Conservation (phyloP, 2,888 invertebrate genomes). For the Marronus borbonicus region DNA sequence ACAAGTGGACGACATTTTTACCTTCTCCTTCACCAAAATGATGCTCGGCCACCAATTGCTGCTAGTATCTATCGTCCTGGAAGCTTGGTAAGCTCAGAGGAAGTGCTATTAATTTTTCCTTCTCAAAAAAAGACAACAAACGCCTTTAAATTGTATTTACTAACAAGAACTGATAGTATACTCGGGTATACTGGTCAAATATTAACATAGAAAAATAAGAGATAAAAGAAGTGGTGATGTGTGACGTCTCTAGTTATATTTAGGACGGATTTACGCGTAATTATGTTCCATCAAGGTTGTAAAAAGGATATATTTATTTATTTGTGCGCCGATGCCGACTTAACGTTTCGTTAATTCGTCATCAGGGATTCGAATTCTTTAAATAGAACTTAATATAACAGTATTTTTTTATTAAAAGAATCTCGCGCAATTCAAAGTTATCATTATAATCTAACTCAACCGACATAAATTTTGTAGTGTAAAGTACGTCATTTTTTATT, state of each 20-base stretch:
- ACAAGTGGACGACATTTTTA: too few species aligned
- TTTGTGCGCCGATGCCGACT: too few species aligned
- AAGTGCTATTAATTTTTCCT: conserved; percentile 3
- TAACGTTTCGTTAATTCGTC: too few species aligned
- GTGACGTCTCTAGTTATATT: neutral
- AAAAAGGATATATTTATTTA: too few species aligned
- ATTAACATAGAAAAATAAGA: conserved; percentile 2
- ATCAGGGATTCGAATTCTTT: too few species aligned
- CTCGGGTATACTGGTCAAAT: neutral
- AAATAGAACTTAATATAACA: too few species aligned
- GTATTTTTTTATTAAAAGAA: neutral
- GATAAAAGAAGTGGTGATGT: neutral
- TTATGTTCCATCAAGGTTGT: too few species aligned
- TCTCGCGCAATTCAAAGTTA: neutral
- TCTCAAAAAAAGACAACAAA: neutral
- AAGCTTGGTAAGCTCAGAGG: neutral
- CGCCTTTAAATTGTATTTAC: neutral
- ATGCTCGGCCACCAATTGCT: too few species aligned
- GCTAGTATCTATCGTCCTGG: neutral
- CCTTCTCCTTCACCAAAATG: too few species aligned
- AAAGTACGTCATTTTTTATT: neutral
- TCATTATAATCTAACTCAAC: neutral
- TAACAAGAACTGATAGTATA: neutral
- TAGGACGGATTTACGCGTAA: too few species aligned
- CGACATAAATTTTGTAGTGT: neutral